These are phyloP conservation scores for Danio jaintianensis DNA, from an alignment of 2,797 vertebrate genomes.

Conservation along the genomic window DNA sequence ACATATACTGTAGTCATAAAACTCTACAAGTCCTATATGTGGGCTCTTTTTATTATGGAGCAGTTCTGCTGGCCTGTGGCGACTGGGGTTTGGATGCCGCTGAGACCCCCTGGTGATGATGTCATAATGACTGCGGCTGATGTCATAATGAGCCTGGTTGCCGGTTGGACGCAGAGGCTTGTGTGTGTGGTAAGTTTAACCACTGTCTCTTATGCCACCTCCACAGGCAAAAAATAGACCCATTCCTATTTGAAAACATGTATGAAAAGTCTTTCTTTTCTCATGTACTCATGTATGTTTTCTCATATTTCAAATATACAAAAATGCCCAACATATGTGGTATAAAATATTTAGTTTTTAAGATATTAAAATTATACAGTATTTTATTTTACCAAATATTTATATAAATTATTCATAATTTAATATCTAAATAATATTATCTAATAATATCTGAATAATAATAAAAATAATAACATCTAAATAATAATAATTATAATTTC, in stretches of 20 bases:
- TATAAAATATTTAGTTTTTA: no score
- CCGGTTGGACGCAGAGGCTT: conserved; percentile 15
- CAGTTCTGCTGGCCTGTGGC: conserved; percentile 31
- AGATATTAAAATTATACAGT: no score
- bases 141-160: conserved; percentile 52
- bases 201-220: conserved; percentile 6
- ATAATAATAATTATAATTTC: no score
- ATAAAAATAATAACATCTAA: no score
- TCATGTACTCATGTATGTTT: no score
- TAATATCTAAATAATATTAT: no score
- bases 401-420: no score
- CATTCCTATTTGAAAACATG: conserved; percentile 12
- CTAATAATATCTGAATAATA: no score
- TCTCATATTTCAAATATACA: no score
- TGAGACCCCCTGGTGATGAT: conserved; percentile 35
- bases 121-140: conserved; percentile 51
- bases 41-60: conserved; percentile 13
- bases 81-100: conserved; percentile 20
- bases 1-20: conserved; percentile 22
- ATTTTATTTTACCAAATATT: no score
- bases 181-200: conserved; percentile 40
- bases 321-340: no score
- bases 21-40: conserved; percentile 12
- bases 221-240: not conserved
- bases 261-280: no score